phyloP scores from a whole-genome alignment of 1,140 invertebrate species.

The Pseudomyrmex gracilis region DNA sequence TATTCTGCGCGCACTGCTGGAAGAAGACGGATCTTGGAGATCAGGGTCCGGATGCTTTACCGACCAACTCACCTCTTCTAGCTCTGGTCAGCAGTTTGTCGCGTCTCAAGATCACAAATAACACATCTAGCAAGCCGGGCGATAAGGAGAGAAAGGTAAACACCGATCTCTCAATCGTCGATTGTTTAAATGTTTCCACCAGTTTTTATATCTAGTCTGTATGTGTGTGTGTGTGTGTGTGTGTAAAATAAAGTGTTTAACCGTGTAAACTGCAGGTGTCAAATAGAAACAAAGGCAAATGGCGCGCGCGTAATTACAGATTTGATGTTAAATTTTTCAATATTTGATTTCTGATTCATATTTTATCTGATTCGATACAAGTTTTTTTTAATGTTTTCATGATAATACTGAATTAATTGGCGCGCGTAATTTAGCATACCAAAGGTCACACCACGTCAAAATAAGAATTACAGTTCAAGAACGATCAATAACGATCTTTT shows the following conservation, averaged over 20 bases:
- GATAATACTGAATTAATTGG: background rate
- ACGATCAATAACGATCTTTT: too few species aligned
- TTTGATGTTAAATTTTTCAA: too few species aligned
- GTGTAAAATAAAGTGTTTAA: too few species aligned
- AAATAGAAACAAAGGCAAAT: background rate
- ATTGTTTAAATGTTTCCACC: background rate
- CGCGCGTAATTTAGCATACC: too few species aligned
- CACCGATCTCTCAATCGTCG: background rate
- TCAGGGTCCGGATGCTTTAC: constrained; percentile 88
- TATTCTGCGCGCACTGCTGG: constrained; percentile 90
- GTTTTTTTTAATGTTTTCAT: background rate
- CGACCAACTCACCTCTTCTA: constrained; percentile 88
- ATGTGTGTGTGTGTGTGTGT: too few species aligned
- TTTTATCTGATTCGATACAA: background rate
- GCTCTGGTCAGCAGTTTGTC: constrained; percentile 88
- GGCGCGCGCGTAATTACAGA: background rate
- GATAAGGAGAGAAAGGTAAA: constrained; percentile 86
- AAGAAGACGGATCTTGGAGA: constrained; percentile 88
- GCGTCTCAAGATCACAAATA: constrained; percentile 86
- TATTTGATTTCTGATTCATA: too few species aligned
- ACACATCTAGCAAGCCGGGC: constrained; percentile 78
- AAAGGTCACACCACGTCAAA: too few species aligned
- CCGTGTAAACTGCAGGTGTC: background rate
- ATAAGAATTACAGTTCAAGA: too few species aligned
- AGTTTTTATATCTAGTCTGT: background rate